Base-by-base conservation (phyloP, 2,113 vertebrate genomes). In the Girardinichthys multiradiatus region DNA sequence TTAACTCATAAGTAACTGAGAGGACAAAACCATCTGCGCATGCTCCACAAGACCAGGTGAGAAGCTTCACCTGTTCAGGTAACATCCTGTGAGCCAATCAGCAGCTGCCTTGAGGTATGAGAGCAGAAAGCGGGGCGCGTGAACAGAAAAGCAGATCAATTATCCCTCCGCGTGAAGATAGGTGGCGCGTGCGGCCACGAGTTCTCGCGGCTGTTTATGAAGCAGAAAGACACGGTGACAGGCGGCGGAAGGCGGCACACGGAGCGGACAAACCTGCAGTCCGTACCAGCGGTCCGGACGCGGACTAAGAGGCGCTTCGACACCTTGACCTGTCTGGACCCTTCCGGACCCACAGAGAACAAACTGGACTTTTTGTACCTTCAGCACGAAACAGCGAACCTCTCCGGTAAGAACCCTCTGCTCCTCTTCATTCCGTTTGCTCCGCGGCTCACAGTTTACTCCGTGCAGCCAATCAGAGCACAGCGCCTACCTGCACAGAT, bases 161-260 rank as follows among this genome's bases (percentile, higher is more conserved):
- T 96, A 97, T 98, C 95, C 96, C 97, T 95, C 94, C 92, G 92
- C 93, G 94, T 93, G 96, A 95, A 97, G 97, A 96, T 96, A 97
- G 97, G 96, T 96, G 96, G 97, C 97, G 97, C 94, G 96, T 95
- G 96, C 6, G 48, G 77, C 94, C 92, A 84, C 93, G 94, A 94
- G 95, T 94, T 95, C 95, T 95, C 94, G 93, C 92, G 92, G 94
- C 95, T 95, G 94, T 93, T 93, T 93, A 89, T 94, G 95, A 95
- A 94, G 95, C 95, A 95, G 95, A 45, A 95, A 94, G 95, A 42
- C 48, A 14, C 95, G 95, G 83, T 48, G 66, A 72, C 61, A 67
- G 37, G 66, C 54, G 60, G 95, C 28, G 61, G 48, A 95, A 96
- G 95, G 96, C 94, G 95, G 93, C 96, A 95, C 94, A 95, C 95